A percentile compares a stretch with the other conserved stretches of the same genome.
phyloP scores from a whole-genome alignment of 2,113 vertebrate genomes.

The Petroica traversi region DNA sequence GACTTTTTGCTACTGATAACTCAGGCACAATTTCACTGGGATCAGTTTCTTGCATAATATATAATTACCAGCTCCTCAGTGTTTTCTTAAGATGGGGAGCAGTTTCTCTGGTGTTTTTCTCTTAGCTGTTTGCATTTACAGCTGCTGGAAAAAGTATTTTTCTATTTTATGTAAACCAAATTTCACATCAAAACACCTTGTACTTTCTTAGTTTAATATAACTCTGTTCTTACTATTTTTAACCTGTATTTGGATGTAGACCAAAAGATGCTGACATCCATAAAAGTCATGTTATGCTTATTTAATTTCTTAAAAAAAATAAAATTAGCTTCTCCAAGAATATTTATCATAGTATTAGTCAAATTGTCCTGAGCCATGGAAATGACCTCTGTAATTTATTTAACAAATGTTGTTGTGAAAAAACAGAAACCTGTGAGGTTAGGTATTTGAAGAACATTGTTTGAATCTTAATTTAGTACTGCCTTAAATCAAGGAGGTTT shows the following conservation, averaged over 20 bases:
- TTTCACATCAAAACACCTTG: constrained; percentile 39
- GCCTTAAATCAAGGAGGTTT: not conserved
- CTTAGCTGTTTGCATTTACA: not conserved
- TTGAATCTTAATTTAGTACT: not conserved
- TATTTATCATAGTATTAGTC: not conserved
- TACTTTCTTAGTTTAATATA: constrained; percentile 19
- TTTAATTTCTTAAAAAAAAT: not conserved
- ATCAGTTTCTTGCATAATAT: not conserved
- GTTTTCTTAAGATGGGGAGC: not conserved
- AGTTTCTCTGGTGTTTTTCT: not conserved
- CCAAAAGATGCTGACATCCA: constrained; percentile 4
- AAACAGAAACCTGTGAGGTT: not conserved
- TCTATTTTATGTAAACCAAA: not conserved
- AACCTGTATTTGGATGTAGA: not conserved
- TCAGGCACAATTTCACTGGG: not conserved
- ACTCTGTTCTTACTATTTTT: constrained; percentile 38
- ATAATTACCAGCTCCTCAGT: not conserved
- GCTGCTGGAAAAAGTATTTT: not conserved
- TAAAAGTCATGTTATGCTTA: not conserved
- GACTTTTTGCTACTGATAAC: not conserved
- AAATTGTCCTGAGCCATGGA: not conserved
- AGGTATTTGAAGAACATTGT: not conserved
- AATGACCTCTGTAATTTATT: not conserved
- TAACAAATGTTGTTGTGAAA: not conserved
- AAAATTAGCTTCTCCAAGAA: not conserved